Conservation (phyloP, 2,888 invertebrate species). For the Chrysolina oricalcia region DNA sequence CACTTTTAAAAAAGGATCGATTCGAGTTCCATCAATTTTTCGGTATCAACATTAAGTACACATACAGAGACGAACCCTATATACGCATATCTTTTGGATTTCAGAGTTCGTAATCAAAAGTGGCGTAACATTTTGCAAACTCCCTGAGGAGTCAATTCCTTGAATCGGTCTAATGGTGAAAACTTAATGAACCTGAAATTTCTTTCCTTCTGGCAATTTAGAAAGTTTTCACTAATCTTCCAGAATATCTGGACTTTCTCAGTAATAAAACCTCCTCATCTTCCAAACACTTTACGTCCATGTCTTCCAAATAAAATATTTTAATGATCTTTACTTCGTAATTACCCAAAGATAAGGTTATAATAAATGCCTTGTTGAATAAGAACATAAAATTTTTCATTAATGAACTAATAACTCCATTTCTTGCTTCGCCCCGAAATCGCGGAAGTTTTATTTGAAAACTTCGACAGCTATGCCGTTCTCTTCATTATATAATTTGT, state of each 20-base stretch:
- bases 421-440: constrained; percentile 45
- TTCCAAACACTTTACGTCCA: constrained; percentile 59
- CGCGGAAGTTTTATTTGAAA: constrained; percentile 49
- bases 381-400: constrained; percentile 48
- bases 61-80: background rate
- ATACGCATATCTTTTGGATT: constrained; percentile 4
- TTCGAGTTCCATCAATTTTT: too few relatives aligned
- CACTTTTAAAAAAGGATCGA: too few relatives aligned
- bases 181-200: constrained; percentile 61
- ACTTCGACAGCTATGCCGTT: constrained; percentile 47
- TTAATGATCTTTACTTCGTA: constrained; percentile 54
- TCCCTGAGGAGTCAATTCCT: constrained; percentile 57
- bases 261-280: constrained; percentile 63
- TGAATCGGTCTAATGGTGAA: constrained; percentile 65
- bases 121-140: constrained; percentile 49
- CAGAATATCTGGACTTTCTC: constrained; percentile 65
- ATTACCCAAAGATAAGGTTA: constrained; percentile 53
- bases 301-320: constrained; percentile 59
- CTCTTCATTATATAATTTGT: constrained; percentile 38
- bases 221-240: constrained; percentile 67
- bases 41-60: too few relatives aligned
- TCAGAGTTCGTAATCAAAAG: constrained; percentile 23
- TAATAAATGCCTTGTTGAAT: constrained; percentile 52
- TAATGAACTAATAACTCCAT: constrained; percentile 44
- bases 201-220: constrained; percentile 62